Percentiles rank a stretch among this genome's conserved stretches.
Conservation (phyloP, 2,888 invertebrate genomes). For the Habrosyne pyritoides region DNA sequence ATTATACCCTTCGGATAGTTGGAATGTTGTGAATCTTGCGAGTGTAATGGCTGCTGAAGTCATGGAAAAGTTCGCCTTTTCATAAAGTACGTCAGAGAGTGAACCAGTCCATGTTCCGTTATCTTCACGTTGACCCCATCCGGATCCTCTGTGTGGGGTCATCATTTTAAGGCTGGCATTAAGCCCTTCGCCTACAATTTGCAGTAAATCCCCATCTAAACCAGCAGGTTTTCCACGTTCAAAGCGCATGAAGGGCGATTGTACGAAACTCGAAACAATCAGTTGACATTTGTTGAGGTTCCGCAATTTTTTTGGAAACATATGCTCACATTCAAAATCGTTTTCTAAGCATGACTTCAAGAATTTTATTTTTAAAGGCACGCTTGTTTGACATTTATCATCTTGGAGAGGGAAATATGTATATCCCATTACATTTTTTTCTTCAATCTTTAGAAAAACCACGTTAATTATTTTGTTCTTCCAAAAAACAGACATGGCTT, state of each 20-base stretch:
- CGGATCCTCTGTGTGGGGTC: slow-evolving; percentile 53
- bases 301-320: slow-evolving; percentile 54
- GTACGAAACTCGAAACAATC: slow-evolving; percentile 61
- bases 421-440: slow-evolving; percentile 40
- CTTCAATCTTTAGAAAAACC: slow-evolving; percentile 47
- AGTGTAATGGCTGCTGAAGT: slow-evolving; percentile 63
- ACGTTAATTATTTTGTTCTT: slow-evolving; percentile 58
- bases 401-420: slow-evolving; percentile 52
- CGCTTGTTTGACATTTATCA: slow-evolving; percentile 45
- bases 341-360: slow-evolving; percentile 28
- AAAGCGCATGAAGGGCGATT: slow-evolving; percentile 60
- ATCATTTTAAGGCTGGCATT: slow-evolving; percentile 57
- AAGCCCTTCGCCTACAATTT: slow-evolving; percentile 49
- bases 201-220: slow-evolving; percentile 62
- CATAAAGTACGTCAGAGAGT: slow-evolving; percentile 58
- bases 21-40: slow-evolving; percentile 52
- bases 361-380: slow-evolving; percentile 42
- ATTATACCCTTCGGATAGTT: slow-evolving; percentile 58
- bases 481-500: slow-evolving; percentile 56
- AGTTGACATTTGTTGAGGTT: slow-evolving; percentile 60
- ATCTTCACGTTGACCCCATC: slow-evolving; percentile 59
- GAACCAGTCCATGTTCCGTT: slow-evolving; percentile 69
- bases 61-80: slow-evolving; percentile 69
- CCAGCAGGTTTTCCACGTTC: slow-evolving; percentile 50
- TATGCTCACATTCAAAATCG: slow-evolving; percentile 23